Evolutionary conservation across 2,888 invertebrate species (phyloP).

Genomic region (Euphydryas editha): DNA sequence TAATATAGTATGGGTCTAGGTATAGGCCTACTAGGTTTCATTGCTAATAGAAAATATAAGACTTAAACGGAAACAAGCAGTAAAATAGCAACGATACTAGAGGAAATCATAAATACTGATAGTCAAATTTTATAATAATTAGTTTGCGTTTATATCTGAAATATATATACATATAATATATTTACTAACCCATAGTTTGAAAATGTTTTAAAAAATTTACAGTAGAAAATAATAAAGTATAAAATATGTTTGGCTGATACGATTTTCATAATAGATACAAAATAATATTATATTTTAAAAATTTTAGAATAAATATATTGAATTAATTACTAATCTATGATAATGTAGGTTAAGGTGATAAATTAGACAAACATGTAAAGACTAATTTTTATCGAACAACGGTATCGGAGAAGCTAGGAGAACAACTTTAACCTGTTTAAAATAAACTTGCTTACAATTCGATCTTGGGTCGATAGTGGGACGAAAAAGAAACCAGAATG

Average conservation of each 20-base stretch:
- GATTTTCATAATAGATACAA: not conserved
- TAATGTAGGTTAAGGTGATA: no score
- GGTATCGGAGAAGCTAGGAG: conserved; percentile 22
- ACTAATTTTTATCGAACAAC: conserved; percentile 1
- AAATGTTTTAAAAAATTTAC: no score
- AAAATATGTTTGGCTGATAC: no score
- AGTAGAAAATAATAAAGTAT: no score
- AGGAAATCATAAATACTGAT: no score
- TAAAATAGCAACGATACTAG: no score
- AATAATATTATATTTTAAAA: no score
- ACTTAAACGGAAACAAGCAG: not conserved
- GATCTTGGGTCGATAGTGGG: conserved; percentile 52
- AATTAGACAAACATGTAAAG: not conserved
- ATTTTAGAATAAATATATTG: no score
- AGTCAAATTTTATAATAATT: no score
- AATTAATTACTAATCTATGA: not conserved
- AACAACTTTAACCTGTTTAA: conserved; percentile 56
- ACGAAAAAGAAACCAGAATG: conserved; percentile 53
- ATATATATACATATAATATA: no score
- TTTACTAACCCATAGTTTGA: no score
- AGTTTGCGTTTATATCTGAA: no score
- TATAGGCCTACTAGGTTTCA: not conserved
- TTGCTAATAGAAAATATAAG: not conserved
- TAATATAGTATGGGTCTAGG: conserved; percentile 45
- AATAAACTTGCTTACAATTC: conserved; percentile 62